Evolutionary conservation across 1,140 invertebrate species (phyloP).

Genomic region (Oscheius sp.): DNA sequence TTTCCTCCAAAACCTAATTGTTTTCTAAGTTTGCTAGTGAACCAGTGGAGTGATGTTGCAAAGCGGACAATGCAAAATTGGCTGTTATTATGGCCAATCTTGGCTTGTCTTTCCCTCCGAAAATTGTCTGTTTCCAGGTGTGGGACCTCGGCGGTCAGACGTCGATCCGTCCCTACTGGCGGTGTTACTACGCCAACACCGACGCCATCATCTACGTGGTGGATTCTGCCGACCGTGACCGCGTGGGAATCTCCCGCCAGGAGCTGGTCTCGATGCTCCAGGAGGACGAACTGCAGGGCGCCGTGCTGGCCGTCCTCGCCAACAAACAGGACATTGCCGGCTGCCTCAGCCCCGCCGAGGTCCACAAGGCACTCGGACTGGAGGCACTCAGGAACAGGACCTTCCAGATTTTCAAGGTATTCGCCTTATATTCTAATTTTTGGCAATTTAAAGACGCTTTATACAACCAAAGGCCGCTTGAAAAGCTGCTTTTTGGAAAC

Average conservation of each 20-base stretch:
- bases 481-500: too few relatives aligned
- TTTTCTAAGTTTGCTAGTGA: too few relatives aligned
- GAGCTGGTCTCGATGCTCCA: constrained; percentile 87
- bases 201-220: constrained; percentile 99
- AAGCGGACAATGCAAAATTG: too few relatives aligned
- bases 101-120: too few relatives aligned
- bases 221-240: constrained; percentile 94
- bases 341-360: constrained; percentile 89
- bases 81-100: too few relatives aligned
- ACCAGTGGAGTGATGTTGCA: too few relatives aligned
- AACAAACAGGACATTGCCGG: constrained; percentile 85
- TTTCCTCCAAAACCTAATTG: too few relatives aligned
- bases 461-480: too few relatives aligned
- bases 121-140: too few relatives aligned
- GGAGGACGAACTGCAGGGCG: constrained; percentile 93
- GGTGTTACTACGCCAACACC: constrained; percentile 99
- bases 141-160: constrained; percentile 99
- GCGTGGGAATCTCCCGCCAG: constrained; percentile 63
- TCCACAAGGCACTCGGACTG: constrained; percentile 90
- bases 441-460: too few relatives aligned
- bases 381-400: constrained; percentile 91
- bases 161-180: constrained; percentile 95
- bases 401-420: constrained; percentile 99
- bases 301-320: constrained; percentile 91
- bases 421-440: too few relatives aligned